Evolutionary conservation across 2,113 vertebrate genomes (phyloP), one percentile per base, ranked within the genome.

Genomic region (Sturnus vulgaris): DNA sequence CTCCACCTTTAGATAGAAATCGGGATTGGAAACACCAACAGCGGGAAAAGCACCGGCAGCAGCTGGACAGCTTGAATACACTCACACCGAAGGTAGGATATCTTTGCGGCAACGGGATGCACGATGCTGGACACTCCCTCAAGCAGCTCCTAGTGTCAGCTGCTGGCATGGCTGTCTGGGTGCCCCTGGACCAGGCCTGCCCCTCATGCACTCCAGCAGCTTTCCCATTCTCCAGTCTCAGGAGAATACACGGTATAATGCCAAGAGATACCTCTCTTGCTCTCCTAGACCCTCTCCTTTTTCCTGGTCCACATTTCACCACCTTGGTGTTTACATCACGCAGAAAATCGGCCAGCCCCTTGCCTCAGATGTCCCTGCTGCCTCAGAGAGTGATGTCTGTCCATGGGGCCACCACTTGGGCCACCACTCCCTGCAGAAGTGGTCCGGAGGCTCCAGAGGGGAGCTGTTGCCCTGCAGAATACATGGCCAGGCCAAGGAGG

Each of bases 1-100:
- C 88, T 87, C 88, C 90, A 93, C 71, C 86, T 95, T 63, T 39
- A 64, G 91, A 69, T 5, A 20, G 70, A 85, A 60, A 90, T 39
- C 12, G 25, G 73, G 85, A 64, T 4, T 1, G 9, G 24, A 69
- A 90, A 18, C 31, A 35, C 11, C 30, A 15, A 5, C 8, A 15
- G 40, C 1, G 0, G 53, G 25, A 55, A n/a, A 59, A 55, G 39
- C 42, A 23, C 7, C 16, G 3, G 2, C 1, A n/a, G 72, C 76
- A 91, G 59, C 22, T 0, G 1, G 21, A 7, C 22, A 15, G 55
- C 55, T 53, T 11, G n/a, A 53, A 42, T 15, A 7, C 28, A 4
- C n/a, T 18, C 31, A 3, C 31, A 33, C 8, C 0, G 1, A 37
- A 42, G 35, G 42, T 0, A 30, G 23, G 65, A 10, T 16, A 28